phyloP scores from a whole-genome alignment of 2,113 vertebrate genomes.

The Brachyhypopomus gauderio region DNA sequence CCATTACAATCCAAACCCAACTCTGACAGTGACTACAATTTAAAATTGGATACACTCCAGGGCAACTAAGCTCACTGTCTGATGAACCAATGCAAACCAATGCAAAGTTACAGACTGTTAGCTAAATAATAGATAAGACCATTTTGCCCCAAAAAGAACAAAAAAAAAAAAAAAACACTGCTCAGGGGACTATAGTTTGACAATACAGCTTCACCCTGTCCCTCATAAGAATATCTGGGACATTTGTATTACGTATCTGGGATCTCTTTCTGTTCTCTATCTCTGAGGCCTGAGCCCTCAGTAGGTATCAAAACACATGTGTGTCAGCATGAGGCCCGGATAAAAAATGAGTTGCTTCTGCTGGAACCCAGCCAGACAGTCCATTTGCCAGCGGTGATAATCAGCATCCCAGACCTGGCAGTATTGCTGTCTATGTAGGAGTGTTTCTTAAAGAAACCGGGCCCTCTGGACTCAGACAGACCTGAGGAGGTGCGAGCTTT shows the following conservation, averaged over 20 bases:
- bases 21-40: neutral
- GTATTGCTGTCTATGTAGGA: constrained; percentile 51
- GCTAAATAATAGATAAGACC: neutral
- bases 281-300: neutral
- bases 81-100: neutral
- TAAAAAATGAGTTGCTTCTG: constrained; percentile 29
- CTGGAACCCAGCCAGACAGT: constrained; percentile 63
- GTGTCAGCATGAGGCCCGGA: constrained; percentile 10
- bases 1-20: neutral
- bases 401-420: constrained; percentile 61
- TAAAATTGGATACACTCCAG: neutral
- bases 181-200: neutral
- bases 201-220: neutral
- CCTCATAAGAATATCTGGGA: neutral
- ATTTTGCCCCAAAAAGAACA: too few species aligned
- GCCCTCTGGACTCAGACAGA: constrained; percentile 14
- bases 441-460: constrained; percentile 30
- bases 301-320: constrained; percentile 10
- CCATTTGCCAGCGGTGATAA: constrained; percentile 67
- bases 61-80: neutral
- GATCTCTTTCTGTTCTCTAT: too few species aligned
- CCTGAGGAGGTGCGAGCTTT: constrained; percentile 21
- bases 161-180: too few species aligned
- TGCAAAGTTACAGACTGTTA: neutral
- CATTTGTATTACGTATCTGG: too few species aligned